Base-by-base conservation (phyloP, 2,113 vertebrate species). In the Chloropsis cyanopogon region DNA sequence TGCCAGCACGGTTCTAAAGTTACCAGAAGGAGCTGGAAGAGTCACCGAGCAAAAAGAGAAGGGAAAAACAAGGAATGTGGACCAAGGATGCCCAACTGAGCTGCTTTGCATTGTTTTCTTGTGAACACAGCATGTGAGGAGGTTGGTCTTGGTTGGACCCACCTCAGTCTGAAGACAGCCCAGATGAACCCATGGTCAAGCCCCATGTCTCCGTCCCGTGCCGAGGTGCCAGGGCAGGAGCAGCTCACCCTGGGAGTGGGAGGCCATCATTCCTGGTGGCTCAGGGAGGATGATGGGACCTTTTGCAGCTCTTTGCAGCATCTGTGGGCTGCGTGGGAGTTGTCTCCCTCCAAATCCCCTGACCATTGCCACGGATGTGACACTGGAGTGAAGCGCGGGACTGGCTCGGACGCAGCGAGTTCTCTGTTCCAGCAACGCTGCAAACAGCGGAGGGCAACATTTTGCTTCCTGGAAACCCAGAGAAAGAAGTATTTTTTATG, bases 361-460 rank as follows among this genome's bases (percentile, higher is more conserved):
- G 82, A 14, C 23, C 64, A 70, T 19, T 25, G 0, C 13, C 5
- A 19, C 3, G 18, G 82, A 28, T 31, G 23, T 22, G 41, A 49
- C 44, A 26, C 42, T 1, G 1, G 39, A 92, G 47, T 6, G 16
- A 68, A 80, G 59, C 0, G 0, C 72, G 0, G 2, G 28, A 39
- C 1, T 0, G 76, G 79, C 75, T 94, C 0, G 4, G 79, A 50
- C 7, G 5, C 39, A 86, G 59, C 2, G 1, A 96, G 69, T 37
- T 72, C 28, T 60, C 64, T 69, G 73, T 82, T 96, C 86, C 94
- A 94, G 86, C 89, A 64, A 64, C 0, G 0, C 72, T 88, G 88
- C 93, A 95, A 84, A 96, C 95, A 96, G 94, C 16, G 94, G 94
- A 97, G 94, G 92, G 94, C 95, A 95, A 96, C 88, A 92, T 96